Conservation (phyloP, 37 sponge, comb jelly and placozoan genomes). For the Ianthella basta region DNA sequence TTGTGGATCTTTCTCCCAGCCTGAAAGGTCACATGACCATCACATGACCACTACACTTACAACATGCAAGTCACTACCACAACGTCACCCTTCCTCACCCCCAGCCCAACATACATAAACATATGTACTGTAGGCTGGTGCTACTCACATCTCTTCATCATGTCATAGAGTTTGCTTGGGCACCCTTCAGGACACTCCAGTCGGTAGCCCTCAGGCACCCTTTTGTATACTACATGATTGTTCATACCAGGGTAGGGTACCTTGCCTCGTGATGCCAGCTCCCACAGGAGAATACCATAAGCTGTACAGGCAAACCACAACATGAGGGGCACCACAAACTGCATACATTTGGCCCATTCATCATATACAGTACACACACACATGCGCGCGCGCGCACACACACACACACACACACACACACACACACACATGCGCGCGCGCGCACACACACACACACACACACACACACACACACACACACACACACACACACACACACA, state of each 20-base stretch:
- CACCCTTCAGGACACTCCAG: constrained; percentile 96
- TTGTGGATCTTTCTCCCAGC: constrained; percentile 80
- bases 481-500: background rate
- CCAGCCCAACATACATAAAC: background rate
- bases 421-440: background rate
- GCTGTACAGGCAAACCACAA: constrained; percentile 54
- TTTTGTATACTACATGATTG: constrained; percentile 84
- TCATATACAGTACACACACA: too few species aligned
- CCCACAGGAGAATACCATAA: constrained; percentile 97
- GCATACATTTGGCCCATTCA: background rate
- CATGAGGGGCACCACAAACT: background rate
- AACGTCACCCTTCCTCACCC: background rate
- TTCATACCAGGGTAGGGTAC: constrained; percentile 95
- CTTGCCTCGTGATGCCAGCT: constrained; percentile 95
- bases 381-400: too few species aligned
- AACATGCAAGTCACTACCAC: background rate
- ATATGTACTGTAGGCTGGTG: too few species aligned
- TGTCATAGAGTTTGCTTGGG: constrained; percentile 80
- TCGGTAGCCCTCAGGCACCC: constrained; percentile 87
- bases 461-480: background rate
- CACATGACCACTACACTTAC: background rate
- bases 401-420: background rate
- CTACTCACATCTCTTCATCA: constrained; percentile 81
- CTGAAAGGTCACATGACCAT: constrained; percentile 16
- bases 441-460: background rate